Conservation (phyloP, 2,888 invertebrate genomes). For the Tipula lateralis region DNA sequence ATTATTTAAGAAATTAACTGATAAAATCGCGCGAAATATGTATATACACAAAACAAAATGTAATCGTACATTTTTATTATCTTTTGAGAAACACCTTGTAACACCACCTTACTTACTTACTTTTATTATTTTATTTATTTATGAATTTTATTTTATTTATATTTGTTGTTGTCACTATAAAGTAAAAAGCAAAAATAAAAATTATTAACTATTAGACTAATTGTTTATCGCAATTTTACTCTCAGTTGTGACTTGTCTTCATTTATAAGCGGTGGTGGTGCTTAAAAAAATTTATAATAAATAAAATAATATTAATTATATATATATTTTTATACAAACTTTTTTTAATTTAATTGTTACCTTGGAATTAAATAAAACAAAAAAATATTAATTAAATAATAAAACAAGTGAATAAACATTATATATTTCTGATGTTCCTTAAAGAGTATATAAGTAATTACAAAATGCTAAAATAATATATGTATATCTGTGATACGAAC, state of each 20-base stretch:
- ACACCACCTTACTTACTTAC: neutral
- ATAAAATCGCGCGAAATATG: neutral
- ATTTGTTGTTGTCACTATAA: neutral
- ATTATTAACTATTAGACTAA: neutral
- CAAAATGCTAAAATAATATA: neutral
- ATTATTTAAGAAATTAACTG: neutral
- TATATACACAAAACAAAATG: neutral
- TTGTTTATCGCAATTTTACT: slow-evolving; percentile 25
- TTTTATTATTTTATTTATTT: neutral
- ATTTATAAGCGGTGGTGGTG: slow-evolving; percentile 12
- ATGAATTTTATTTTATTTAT: neutral
- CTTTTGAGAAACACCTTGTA: neutral
- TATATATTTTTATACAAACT: too few species aligned
- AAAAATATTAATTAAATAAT: neutral
- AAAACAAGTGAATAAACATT: neutral
- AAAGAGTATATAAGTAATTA: neutral
- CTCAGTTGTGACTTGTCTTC: slow-evolving; percentile 26
- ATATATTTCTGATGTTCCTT: neutral
- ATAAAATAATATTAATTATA: neutral
- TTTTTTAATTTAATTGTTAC: neutral
- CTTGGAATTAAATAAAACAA: too few species aligned
- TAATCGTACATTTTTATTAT: neutral
- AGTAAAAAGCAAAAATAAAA: neutral
- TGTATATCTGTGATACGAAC: neutral
- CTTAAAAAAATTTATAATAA: neutral